Evolutionary conservation across 2,888 invertebrate genomes (phyloP).

Genomic region (Diaperis boleti): DNA sequence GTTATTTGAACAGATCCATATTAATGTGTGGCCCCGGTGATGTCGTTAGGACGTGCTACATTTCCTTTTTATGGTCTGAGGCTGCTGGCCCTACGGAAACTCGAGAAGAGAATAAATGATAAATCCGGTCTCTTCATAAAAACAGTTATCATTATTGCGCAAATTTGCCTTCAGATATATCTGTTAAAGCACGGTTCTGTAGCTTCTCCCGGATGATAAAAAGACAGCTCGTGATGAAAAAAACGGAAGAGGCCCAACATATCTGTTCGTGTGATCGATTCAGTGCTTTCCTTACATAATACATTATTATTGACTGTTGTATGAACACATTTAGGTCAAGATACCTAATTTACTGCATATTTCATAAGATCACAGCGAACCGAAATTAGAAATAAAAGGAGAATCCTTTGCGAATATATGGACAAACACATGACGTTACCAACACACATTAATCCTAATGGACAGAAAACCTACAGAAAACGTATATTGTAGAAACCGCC

Average conservation of each 20-base stretch:
- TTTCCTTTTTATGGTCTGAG: background rate
- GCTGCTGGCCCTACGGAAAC: background rate
- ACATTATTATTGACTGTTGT: conserved; percentile 44
- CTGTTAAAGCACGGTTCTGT: conserved; percentile 22
- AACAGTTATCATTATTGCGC: conserved; percentile 32
- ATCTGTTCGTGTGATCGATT: conserved; percentile 36
- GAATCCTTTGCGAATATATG: too few relatives aligned
- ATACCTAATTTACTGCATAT: conserved; percentile 49
- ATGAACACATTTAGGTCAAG: conserved; percentile 43
- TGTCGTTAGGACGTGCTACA: conserved; percentile 17
- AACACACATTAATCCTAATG: background rate
- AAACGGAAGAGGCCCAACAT: conserved; percentile 25
- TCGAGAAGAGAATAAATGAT: conserved; percentile 6
- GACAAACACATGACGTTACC: conserved; percentile 20
- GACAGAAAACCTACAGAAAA: background rate
- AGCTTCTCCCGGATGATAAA: conserved; percentile 16
- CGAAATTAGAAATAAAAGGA: conserved; percentile 40
- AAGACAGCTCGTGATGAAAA: conserved; percentile 29
- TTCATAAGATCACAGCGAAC: conserved; percentile 42
- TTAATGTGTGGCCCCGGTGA: conserved; percentile 11
- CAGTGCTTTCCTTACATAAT: conserved; percentile 32
- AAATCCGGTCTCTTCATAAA: conserved; percentile 22
- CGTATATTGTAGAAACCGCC: background rate
- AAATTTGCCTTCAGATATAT: conserved; percentile 33
- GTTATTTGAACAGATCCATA: conserved; percentile 15